Evolutionary conservation across 23 tunicate species (phyloP), one percentile per base, ranked within the genome.

Genomic region (Diplosoma virens): DNA sequence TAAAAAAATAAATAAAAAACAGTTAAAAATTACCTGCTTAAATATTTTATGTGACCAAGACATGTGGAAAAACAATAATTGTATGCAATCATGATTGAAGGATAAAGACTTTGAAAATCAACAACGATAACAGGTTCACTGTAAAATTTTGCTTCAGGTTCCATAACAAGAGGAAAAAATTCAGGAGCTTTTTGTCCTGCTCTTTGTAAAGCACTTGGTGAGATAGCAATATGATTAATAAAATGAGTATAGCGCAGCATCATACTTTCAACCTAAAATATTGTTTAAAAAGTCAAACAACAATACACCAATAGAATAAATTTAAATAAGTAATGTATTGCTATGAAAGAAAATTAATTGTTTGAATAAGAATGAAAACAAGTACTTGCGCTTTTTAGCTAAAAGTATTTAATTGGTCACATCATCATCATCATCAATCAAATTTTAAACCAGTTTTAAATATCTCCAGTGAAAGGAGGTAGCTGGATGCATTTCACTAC

Each of bases 81-180:
- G 47, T 93, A 58, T 1, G 89, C 98, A 47, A 93, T 93, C 4
- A 93, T 84, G 33, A 93, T 58, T 0, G 98, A 93, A 20, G 98
- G 98, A 32, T 93, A 93, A 6, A 93, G 85, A 50, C 94, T 86
- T 78, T 86, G 94, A 69, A 93, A 93, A 58, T 93, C 98, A 31
- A 93, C 59, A 25, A 93, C 98, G 25, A 87, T 53, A 7, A 93
- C 98, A 16, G 89, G 89, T 45, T 76, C 98, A 25, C 45, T 53
- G 53, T 86, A 93, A 29, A 86, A 82, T 32, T 79, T 68, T 1
- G 98, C 87, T 66, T 93, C 86, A 23, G 98, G 98, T 61, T 93
- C 95, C 80, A 93, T 66, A n/a, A 86, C 89, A 35, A 93, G 76
- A 0, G 98, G 75, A 2, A 93, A 82, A 30, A 68, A 79, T 58